Conservation (phyloP, 2,888 invertebrate species). For the Epirrhoe tristata region DNA sequence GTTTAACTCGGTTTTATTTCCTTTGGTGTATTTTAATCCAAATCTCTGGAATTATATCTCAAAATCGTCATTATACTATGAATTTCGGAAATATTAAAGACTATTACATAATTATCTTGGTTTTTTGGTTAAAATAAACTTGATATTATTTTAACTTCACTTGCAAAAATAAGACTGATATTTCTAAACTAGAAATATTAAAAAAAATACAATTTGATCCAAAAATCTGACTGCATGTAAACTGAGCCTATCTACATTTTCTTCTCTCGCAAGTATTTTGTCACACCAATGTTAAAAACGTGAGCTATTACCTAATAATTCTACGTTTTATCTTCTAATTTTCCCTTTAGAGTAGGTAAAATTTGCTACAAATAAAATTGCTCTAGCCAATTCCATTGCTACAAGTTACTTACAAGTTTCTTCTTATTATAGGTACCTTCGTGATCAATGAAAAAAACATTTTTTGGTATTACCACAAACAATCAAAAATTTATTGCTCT, state of each 20-base stretch:
- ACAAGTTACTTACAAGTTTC: not conserved
- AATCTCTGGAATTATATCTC: not conserved
- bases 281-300: conserved; percentile 7
- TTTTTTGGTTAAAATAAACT: not conserved
- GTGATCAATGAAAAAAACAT: not conserved
- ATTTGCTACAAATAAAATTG: conserved; percentile 35
- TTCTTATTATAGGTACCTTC: not conserved
- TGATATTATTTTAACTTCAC: not conserved
- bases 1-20: not conserved
- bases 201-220: not conserved
- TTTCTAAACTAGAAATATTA: too few relatives aligned
- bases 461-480: conserved; percentile 4
- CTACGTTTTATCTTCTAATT: conserved; percentile 16
- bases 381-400: conserved; percentile 43
- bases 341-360: conserved; percentile 13
- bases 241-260: not conserved
- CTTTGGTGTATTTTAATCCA: not conserved
- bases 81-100: too few relatives aligned
- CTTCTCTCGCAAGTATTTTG: conserved; percentile 2
- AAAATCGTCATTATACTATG: not conserved
- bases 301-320: conserved; percentile 13
- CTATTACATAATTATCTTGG: too few relatives aligned
- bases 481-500: not conserved
- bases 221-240: not conserved
- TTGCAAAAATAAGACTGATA: too few relatives aligned